phyloP scores from a whole-genome alignment of 2,113 vertebrate species.

The Panthera tigris region DNA sequence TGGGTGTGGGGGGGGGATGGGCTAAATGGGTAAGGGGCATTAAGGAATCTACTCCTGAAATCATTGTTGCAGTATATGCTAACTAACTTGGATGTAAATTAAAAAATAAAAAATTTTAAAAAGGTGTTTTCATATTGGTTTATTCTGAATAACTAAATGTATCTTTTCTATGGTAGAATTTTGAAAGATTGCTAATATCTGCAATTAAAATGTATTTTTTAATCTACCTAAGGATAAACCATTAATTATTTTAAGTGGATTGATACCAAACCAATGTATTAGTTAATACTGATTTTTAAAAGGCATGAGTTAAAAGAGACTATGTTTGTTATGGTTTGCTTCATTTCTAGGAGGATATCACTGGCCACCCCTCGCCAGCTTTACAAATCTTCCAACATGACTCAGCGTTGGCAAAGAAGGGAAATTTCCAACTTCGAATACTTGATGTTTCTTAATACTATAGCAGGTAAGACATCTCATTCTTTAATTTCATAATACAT shows the following conservation, averaged over 20 bases:
- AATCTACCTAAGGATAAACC: neutral
- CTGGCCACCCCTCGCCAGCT: conserved; percentile 96
- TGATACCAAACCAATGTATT: neutral
- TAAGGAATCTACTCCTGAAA: no score
- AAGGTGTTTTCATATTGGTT: neutral
- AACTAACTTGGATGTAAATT: no score
- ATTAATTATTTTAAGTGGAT: neutral
- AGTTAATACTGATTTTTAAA: neutral
- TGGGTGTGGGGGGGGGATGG: no score
- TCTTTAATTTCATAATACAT: conserved; percentile 77
- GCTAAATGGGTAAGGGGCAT: no score
- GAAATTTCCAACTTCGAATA: conserved; percentile 99
- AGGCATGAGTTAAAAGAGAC: conserved; percentile 39
- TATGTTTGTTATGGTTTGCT: conserved; percentile 56
- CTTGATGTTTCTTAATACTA: conserved; percentile 99
- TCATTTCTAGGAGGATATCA: conserved; percentile 92
- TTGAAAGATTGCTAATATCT: neutral
- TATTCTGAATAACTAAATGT: neutral
- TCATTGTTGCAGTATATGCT: no score
- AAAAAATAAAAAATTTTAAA: neutral
- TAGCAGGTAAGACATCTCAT: conserved; percentile 90
- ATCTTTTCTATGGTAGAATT: neutral
- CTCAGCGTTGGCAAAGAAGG: conserved; percentile 98
- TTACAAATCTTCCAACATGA: conserved; percentile 99
- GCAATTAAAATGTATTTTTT: neutral